Evolutionary conservation across 2,888 invertebrate species (phyloP).

Genomic region (Heteromurus nitidus): DNA sequence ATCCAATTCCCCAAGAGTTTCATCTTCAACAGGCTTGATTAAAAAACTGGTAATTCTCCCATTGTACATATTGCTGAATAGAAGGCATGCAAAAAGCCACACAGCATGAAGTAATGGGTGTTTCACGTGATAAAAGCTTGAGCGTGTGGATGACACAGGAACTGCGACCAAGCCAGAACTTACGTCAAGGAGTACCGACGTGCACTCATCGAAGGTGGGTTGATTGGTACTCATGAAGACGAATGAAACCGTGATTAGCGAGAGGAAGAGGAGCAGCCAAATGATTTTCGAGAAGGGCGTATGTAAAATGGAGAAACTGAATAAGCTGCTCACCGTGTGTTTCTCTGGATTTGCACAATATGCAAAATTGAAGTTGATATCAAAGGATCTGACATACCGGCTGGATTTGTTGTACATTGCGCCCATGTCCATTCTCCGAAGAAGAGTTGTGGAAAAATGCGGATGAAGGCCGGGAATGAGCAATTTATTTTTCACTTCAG

Average conservation of each 20-base stretch:
- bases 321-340: not conserved
- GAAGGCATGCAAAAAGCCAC: not conserved
- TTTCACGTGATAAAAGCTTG: not conserved
- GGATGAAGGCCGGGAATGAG: not conserved
- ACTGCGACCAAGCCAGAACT: not conserved
- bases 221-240: not conserved
- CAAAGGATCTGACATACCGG: not conserved
- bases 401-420: conserved; percentile 8
- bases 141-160: not conserved
- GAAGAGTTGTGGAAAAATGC: not conserved
- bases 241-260: not conserved
- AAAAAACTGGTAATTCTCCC: conserved; percentile 13
- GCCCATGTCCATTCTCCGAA: not conserved
- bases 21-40: not conserved
- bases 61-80: conserved; percentile 7
- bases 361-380: conserved; percentile 11
- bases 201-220: not conserved
- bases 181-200: not conserved
- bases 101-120: not conserved
- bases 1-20: not conserved
- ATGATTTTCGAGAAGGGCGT: not conserved
- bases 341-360: conserved; percentile 1
- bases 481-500: not conserved
- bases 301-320: not conserved
- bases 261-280: not conserved